Evolutionary conservation across 2,888 invertebrate species (phyloP), one percentile per base, ranked within the genome.

Genomic region (Cantharis nigra): DNA sequence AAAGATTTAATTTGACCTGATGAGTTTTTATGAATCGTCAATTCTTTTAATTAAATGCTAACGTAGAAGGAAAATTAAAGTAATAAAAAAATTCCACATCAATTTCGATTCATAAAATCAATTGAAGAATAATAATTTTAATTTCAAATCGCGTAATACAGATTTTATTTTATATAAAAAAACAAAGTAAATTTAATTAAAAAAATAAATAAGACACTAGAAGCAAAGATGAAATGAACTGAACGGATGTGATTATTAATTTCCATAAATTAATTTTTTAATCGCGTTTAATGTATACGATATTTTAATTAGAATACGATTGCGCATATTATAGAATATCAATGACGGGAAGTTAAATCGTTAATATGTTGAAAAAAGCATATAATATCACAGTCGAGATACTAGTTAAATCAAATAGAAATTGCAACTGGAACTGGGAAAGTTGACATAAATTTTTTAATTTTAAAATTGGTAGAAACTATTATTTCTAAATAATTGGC

Each of bases 381-480:
- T 67, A 71, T 72, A 75, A 76, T 76, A 76, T 73, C 63, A 73
- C 62, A 70, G 63, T 69, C 64, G 62, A 76, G 76, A 76, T 74
- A 78, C 11, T 33, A 30, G 76, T 70, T 33, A 70, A 33, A 74
- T 70, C 75, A 76, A 78, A 72, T 78, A 78, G 76, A 78, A 78
- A 78, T 72, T 76, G 71, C 67, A 73, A 49, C 71, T 73, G 49
- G 72, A 78, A 76, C 74, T 65, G 71, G 75, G 78, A 78, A 78
- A 78, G 78, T 78, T 76, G 78, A 76, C 78, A 76, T 74, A 74
- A 78, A 78, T 78, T 49, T 49, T 49, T 49, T 49, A 49, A 49
- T 49, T 49, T 49, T 49, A 49, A 49, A 49, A 49, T 49, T 49
- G 49, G 49, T 49, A 49, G 49, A 49, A 49, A 49, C 49, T 49